Evolutionary conservation across 2,113 vertebrate species (phyloP), one percentile per base, ranked within the genome.

Genomic region (Glaucidium brasilianum): DNA sequence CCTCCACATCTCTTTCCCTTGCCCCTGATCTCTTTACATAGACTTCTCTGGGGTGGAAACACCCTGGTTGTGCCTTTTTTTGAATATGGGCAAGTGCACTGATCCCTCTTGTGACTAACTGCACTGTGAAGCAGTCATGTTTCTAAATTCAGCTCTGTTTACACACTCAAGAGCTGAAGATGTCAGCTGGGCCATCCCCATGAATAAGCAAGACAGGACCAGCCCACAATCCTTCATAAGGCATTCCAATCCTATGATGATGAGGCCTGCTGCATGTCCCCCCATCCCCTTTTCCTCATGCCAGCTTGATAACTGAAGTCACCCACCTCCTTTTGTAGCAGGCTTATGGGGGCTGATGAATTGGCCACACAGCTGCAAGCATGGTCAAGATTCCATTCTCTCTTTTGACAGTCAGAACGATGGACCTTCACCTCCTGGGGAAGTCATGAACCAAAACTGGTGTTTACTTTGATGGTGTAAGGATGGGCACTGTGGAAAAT

Each of bases 61-160:
- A 62, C 3, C 47, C 18, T 50, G 77, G 69, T 58, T 4, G 2
- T 30, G 87, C 49, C 77, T 73, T 76, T 79, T 76, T 69, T 58
- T 17, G 81, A 63, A 23, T 9, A 3, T 1, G 21, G 74, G 4
- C 1, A 6, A 56, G 53, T 0, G 0, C 94, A 94, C 91, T 96
- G 83, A 19, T 83, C 45, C 66, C 82, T 12, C 79, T 14, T 55
- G 27, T n/a, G 78, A 22, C 83, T 81, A 78, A 87, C 29, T 10
- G 45, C 49, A 30, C 62, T 1, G 1, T 12, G 39, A 22, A 39
- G 53, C 22, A 21, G 78, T 94, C 72, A 37, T 5, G n/a, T 41
- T 91, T 30, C 96, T 19, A 97, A 92, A 92, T n/a, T 37, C 88
- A 52, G 59, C 58, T 34, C 85, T 77, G 29, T n/a, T 49, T 60